Evolutionary conservation across 2,888 invertebrate species (phyloP), one percentile per base, ranked within the genome.

Genomic region (Tiphia femorata): DNA sequence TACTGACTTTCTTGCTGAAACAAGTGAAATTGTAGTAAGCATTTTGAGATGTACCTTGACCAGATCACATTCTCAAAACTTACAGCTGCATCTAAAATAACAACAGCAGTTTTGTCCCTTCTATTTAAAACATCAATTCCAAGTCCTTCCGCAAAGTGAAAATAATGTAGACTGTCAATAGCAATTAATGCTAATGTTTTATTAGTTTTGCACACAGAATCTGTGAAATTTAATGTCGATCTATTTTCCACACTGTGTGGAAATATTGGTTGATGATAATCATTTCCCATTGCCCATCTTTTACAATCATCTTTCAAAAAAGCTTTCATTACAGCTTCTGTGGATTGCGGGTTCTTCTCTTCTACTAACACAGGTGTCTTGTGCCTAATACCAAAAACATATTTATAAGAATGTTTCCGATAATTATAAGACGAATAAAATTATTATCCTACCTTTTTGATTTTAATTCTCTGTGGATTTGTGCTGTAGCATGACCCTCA

Each of bases 81-180:
- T 84, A 92, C 92, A 85, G 88, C 86, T 66, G 88, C 87, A 82
- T 93, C 91, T 64, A 94, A 84, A 73, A 94, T 91, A 49, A 92
- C 87, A 38, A 88, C 88, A 21, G 88, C 87, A 25, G 91, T 91
- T 83, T 86, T 89, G 72, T 91, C 88, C 55, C 84, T 86, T 55
- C 80, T 85, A 35, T 85, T 86, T 8, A 83, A 80, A 25, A 92
- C 83, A 79, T 93, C 89, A 17, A 94, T 86, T 1, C 93, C 94
- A 3, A 95, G 86, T 19, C 88, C 87, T 76, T 92, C 90, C 0
- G 93, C 91, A 76, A 94, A 92, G 73, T 91, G 89, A 67, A 88
- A 88, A 76, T 92, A 91, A 48, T 87, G 84, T 1, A 90, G 81
- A 66, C 91, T 91, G 78, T 95, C 94, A 68, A 95, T 86, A 0